Base-by-base conservation (phyloP, 2,797 vertebrate species). In the Capromys pilorides region DNA sequence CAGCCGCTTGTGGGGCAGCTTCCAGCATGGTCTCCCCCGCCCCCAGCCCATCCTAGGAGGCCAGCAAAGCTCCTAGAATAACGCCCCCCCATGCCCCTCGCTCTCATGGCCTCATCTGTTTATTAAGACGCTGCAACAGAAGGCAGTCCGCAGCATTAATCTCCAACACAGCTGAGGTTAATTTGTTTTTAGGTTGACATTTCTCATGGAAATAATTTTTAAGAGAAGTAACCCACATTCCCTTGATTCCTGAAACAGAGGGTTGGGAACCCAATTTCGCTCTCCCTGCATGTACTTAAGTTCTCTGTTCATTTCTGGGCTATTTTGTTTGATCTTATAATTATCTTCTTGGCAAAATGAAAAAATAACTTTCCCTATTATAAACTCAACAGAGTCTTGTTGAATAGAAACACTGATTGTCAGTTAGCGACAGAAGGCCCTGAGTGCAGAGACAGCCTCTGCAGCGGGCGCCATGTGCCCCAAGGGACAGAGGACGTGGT, bases 401-500 rank as follows among this genome's bases (percentile, higher is more conserved):
- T 80, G 45, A 67, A 11, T 71, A 82, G 77, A 93, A 94, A 90
- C 91, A 86, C 89, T 95, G 86, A 75, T 45, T 94, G 9, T 31
- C 36, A 85, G 45, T 92, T 91, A 96, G 21, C 51, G 75, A 36
- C 41, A 69, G 39, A 86, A 64, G 18, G 51, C 31, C 79, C 79
- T 62, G n/a, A 88, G 85, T 69, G 86, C 33, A 67, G 41, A 86
- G 33, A 93, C 16, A 88, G 10, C 12, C 41, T 93, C 88, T 41
- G n/a, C 24, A 86, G 6, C 10, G 54, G 13, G 61, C 0, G 39
- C 24, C 12, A 39, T 9, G 9, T 6, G 64, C 66, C 39, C 71
- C 28, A 71, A 95, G 41, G 93, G 33, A 69, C 78, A 69, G 51
- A 91, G 81, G 88, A 92, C 90, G 81, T 96, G 95, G 97, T 36